Conservation (phyloP, 2,888 invertebrate species). For the Watsonalla cultraria region DNA sequence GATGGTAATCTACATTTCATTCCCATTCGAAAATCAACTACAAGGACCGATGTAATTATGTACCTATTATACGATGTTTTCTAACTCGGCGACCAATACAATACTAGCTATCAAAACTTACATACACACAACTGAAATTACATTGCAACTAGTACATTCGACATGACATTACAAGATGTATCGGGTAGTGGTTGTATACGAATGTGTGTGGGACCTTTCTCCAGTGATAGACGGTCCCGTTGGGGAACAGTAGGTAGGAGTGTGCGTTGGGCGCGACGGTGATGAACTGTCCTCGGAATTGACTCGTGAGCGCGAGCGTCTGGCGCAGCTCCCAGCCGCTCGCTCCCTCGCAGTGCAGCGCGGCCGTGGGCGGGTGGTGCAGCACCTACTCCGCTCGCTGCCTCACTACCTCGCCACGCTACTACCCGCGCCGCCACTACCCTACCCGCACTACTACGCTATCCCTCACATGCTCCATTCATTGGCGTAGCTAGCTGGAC, state of each 20-base stretch:
- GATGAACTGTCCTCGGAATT: conserved; percentile 96
- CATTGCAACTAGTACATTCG: too few relatives aligned
- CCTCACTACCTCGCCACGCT: background rate
- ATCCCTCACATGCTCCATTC: background rate
- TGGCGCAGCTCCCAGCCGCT: conserved; percentile 91
- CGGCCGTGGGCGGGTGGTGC: conserved; percentile 97
- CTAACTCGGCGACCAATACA: too few relatives aligned
- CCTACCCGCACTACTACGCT: background rate
- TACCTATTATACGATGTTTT: too few relatives aligned
- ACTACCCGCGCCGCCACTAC: background rate
- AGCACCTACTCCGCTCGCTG: conserved; percentile 76
- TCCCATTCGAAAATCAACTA: too few relatives aligned
- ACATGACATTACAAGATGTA: too few relatives aligned
- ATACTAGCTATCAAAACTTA: too few relatives aligned
- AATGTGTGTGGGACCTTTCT: conserved; percentile 76
- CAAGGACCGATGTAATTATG: too few relatives aligned
- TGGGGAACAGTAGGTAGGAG: conserved; percentile 77
- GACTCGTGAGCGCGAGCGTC: conserved; percentile 94
- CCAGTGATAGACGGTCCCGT: conserved; percentile 93
- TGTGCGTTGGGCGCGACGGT: conserved; percentile 82
- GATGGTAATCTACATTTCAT: too few relatives aligned
- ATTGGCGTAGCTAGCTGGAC: background rate
- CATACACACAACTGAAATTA: too few relatives aligned
- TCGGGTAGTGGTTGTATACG: background rate
- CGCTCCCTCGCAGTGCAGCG: conserved; percentile 91